A percentile compares a stretch with the other conserved stretches of the same genome.
phyloP scores from a whole-genome alignment of 2,113 vertebrate genomes.

The Misgurnus mizolepis region DNA sequence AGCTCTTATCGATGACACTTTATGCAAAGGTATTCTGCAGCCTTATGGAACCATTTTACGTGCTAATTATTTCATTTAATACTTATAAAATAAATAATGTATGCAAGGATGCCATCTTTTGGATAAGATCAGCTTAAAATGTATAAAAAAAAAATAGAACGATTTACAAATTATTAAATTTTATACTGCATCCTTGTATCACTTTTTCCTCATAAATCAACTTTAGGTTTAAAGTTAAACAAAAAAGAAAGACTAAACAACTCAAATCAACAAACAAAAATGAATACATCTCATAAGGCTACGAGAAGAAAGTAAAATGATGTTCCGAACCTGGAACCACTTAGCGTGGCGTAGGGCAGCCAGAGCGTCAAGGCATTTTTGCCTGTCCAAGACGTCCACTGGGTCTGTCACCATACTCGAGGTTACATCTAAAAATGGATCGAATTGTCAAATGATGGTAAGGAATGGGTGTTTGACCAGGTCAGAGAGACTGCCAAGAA shows the following conservation, averaged over 20 bases:
- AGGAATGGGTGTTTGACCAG: constrained; percentile 99
- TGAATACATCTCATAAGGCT: constrained; percentile 95
- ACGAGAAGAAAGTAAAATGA: constrained; percentile 99
- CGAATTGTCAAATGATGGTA: constrained; percentile 98
- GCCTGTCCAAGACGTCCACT: constrained; percentile 99
- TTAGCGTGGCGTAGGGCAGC: constrained; percentile 99
- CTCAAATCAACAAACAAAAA: constrained; percentile 62
- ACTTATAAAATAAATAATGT: constrained; percentile 31
- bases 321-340: constrained; percentile 99
- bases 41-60: constrained; percentile 90
- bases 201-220: constrained; percentile 67
- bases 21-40: constrained; percentile 96
- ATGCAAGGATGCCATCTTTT: constrained; percentile 75
- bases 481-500: constrained; percentile 90
- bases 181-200: constrained; percentile 81
- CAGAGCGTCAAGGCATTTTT: constrained; percentile 99
- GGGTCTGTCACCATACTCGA: constrained; percentile 99
- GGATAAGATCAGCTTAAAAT: constrained; percentile 59
- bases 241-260: constrained; percentile 53
- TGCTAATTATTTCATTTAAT: neutral
- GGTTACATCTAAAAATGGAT: constrained; percentile 99
- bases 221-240: constrained; percentile 37
- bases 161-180: constrained; percentile 70
- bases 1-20: constrained; percentile 83
- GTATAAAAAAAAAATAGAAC: constrained; percentile 28